Evolutionary conservation across 35 echinoderm and acorn worm species (phyloP).

Genomic region (Anneissia japonica): DNA sequence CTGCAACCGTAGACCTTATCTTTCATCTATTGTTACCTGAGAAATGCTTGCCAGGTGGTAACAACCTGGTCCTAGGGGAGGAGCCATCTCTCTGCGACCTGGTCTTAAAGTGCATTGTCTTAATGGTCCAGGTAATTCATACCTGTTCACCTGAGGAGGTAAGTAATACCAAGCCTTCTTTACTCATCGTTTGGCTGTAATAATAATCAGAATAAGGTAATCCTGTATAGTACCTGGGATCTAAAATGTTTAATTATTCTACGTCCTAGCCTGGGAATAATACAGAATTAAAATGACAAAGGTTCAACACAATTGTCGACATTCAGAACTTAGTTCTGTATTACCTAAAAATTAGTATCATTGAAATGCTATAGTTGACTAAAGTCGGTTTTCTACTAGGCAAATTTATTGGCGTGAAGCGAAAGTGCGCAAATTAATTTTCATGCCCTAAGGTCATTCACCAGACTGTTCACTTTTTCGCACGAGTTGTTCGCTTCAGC

Average conservation of each 20-base stretch:
- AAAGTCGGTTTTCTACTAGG: too few relatives aligned
- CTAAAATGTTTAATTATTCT: background rate
- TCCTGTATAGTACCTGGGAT: background rate
- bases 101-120: conserved; percentile 50
- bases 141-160: conserved; percentile 61
- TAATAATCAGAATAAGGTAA: background rate
- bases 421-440: too few relatives aligned
- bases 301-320: background rate
- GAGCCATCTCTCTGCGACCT: conserved; percentile 42
- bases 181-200: background rate
- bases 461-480: too few relatives aligned
- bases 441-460: too few relatives aligned
- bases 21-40: conserved; percentile 43
- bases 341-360: background rate
- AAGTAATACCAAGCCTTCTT: conserved; percentile 5
- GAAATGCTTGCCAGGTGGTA: background rate
- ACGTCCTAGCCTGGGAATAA: background rate
- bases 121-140: conserved; percentile 62
- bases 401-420: too few relatives aligned
- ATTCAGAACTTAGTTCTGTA: background rate
- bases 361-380: too few relatives aligned
- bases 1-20: conserved; percentile 59
- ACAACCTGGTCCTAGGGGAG: background rate
- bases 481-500: too few relatives aligned
- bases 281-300: background rate